A percentile compares a stretch with the other conserved stretches of the same genome.
These are phyloP conservation scores for Sarcophaga carnaria DNA, from an alignment of 2,888 invertebrate genomes.

Conservation along the genomic window DNA sequence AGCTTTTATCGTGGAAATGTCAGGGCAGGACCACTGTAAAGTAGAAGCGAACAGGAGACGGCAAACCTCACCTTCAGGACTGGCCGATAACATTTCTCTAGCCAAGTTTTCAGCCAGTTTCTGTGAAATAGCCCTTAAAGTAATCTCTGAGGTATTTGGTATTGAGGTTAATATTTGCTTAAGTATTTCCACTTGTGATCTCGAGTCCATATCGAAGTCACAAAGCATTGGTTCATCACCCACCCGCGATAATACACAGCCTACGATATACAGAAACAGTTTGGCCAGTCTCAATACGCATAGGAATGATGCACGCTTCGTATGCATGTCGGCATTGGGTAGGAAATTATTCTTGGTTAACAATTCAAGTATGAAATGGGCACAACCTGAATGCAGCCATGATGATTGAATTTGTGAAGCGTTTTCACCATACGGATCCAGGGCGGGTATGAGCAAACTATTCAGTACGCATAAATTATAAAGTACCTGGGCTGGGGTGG, in stretches of 20 bases:
- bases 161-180: conserved; percentile 91
- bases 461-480: conserved; percentile 92
- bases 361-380: conserved; percentile 88
- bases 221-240: conserved; percentile 84
- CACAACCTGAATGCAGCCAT: conserved; percentile 85
- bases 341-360: conserved; percentile 93
- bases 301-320: conserved; percentile 91
- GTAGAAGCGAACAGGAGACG: conserved; percentile 84
- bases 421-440: conserved; percentile 89
- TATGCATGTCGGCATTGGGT: conserved; percentile 89
- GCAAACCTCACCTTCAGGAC: conserved; percentile 82
- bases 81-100: conserved; percentile 85
- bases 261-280: conserved; percentile 92
- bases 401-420: conserved; percentile 84
- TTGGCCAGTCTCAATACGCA: conserved; percentile 94
- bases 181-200: conserved; percentile 85
- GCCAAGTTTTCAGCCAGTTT: conserved; percentile 92
- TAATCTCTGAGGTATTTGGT: conserved; percentile 93
- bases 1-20: conserved; percentile 87
- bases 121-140: conserved; percentile 91
- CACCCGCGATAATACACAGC: conserved; percentile 88
- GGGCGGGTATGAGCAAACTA: conserved; percentile 95
- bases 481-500: conserved; percentile 88
- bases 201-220: conserved; percentile 81
- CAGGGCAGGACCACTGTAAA: conserved; percentile 87